Conservation (phyloP, 2,888 invertebrate species). For the Oxystoma pomonae region DNA sequence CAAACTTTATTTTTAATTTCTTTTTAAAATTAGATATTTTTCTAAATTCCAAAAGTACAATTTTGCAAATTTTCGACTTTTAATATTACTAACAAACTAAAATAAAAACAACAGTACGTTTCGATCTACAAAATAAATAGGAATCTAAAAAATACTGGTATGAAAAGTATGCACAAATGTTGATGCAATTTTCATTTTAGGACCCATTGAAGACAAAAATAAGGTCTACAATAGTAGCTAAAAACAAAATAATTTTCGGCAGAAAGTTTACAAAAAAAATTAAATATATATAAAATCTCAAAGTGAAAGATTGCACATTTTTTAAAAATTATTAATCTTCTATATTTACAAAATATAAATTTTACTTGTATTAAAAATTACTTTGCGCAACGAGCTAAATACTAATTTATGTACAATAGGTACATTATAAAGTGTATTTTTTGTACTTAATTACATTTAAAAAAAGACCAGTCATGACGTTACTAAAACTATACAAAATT, state of each 20-base stretch:
- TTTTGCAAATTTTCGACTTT: background rate
- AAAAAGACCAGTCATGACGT: constrained; percentile 35
- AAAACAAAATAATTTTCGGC: too few species aligned
- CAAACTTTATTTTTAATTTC: background rate
- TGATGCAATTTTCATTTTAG: background rate
- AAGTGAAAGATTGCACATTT: constrained; percentile 41
- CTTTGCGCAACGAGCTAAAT: constrained; percentile 30
- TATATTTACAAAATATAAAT: constrained; percentile 36
- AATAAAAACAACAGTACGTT: background rate
- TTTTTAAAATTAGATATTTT: constrained; percentile 2
- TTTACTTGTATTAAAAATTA: constrained; percentile 42
- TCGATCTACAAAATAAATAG: background rate
- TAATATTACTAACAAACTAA: background rate
- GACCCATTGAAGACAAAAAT: too few species aligned
- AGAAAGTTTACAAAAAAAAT: too few species aligned
- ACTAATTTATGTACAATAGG: constrained; percentile 47
- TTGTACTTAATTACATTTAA: constrained; percentile 47
- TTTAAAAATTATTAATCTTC: constrained; percentile 31
- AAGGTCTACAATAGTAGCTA: too few species aligned
- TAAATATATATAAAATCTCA: constrained; percentile 32
- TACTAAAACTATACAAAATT: constrained; percentile 33
- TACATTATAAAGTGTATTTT: constrained; percentile 45
- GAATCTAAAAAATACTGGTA: background rate
- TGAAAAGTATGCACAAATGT: too few species aligned
- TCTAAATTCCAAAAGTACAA: constrained; percentile 7